Evolutionary conservation across 2,797 vertebrate genomes (phyloP), one percentile per base, ranked within the genome.

Genomic region (Meda fulgida): DNA sequence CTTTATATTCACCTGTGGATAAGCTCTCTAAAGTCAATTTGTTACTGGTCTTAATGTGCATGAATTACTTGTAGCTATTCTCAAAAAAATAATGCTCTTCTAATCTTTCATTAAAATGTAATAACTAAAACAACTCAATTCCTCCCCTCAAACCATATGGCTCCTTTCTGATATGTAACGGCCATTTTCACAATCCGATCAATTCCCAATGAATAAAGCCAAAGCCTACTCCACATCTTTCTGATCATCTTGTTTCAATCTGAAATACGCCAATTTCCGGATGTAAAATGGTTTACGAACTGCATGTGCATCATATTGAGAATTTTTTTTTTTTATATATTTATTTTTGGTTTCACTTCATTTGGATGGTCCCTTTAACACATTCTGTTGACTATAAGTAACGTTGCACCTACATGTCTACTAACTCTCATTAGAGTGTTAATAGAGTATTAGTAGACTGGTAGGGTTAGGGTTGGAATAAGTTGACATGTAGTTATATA

Each of bases 1-100:
- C 76, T 72, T 58, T 78, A 67, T 70, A 36, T 79, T 38, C 55
- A 71, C 29, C 73, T 76, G 73, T 76, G 51, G 31, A n/a, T 55
- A 76, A 76, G 34, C 73, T 76, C 31, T 55, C 73, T 23, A 36
- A 76, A 38, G 51, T 76, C 21, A 76, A 8, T 55, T 16, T 76
- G 23, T 36, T 38, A 77, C 14, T 58, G 34, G 21, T 58, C 21
- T 26, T 58, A 40, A 38, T 77, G 53, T 16, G 4, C 34, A 58
- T 40, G 4, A 40, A 58, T 58, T 13, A 77, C 73, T 16, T 13
- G 51, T 5, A n/a, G 31, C 36, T 75, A 73, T 31, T 48, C 8
- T 19, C 6, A n/a, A 40, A 31, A 38, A 40, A 11, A 7, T 1
- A 10, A 7, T 3, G 29, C 48, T 18, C 14, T 7, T 70, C 1